A percentile compares a stretch with the other conserved stretches of the same genome.
phyloP scores from a whole-genome alignment of 2,888 invertebrate genomes.

The Scotopteryx bipunctaria region DNA sequence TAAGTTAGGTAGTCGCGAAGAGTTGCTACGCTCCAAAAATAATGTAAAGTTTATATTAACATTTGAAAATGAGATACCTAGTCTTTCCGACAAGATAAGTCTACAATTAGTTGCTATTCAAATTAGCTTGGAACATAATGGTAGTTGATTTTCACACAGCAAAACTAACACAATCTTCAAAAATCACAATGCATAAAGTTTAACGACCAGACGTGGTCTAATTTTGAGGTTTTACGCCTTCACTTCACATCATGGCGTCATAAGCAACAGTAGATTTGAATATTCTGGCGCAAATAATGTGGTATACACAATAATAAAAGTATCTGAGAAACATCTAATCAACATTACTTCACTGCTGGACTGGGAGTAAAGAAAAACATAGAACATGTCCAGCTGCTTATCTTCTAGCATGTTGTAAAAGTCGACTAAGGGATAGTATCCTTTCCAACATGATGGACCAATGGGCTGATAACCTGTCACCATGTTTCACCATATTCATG shows the following conservation, averaged over 20 bases:
- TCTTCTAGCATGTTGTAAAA: too few relatives aligned
- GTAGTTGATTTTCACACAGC: conserved; percentile 26
- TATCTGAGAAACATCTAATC: too few relatives aligned
- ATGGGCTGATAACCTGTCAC: too few relatives aligned
- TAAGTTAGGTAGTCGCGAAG: too few relatives aligned
- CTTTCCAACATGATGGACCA: too few relatives aligned
- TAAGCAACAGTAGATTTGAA: conserved; percentile 29
- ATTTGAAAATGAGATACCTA: neutral
- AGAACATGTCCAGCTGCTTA: too few relatives aligned
- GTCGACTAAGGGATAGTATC: too few relatives aligned
- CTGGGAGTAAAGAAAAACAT: too few relatives aligned
- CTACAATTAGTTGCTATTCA: conserved; percentile 12
- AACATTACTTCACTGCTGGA: too few relatives aligned
- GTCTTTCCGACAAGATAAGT: neutral
- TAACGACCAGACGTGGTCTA: conserved; percentile 46
- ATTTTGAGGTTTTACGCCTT: conserved; percentile 36
- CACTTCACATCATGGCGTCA: conserved; percentile 20
- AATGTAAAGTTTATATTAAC: neutral
- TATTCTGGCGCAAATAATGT: too few relatives aligned
- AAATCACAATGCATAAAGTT: conserved; percentile 43
- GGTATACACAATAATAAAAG: too few relatives aligned
- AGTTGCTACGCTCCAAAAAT: neutral
- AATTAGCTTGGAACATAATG: conserved; percentile 10
- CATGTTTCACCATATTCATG: too few relatives aligned
- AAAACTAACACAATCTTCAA: conserved; percentile 24